These are phyloP conservation scores for Mola mola DNA, from an alignment of 2,113 vertebrate genomes.

Conservation along the genomic window DNA sequence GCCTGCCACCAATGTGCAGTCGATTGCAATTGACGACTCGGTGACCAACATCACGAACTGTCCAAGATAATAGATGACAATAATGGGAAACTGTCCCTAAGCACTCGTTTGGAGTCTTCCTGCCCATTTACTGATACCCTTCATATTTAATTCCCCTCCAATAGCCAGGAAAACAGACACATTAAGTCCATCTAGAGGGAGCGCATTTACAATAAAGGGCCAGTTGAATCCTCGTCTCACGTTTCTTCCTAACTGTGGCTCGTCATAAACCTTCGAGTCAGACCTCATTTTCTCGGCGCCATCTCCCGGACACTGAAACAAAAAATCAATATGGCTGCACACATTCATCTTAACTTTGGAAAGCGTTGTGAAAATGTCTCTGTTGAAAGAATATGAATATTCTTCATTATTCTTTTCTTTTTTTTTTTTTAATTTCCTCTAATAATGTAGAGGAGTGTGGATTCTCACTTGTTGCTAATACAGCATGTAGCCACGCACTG, in stretches of 20 bases:
- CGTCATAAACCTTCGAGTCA: conserved; percentile 82
- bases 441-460: neutral
- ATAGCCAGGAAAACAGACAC: conserved; percentile 80
- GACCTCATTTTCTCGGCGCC: conserved; percentile 83
- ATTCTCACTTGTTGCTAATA: conserved; percentile 45
- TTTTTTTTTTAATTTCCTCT: conserved; percentile 28
- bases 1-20: conserved; percentile 46
- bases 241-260: conserved; percentile 77
- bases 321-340: conserved; percentile 81
- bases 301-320: conserved; percentile 70
- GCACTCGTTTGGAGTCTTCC: conserved; percentile 79
- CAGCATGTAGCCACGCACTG: conserved; percentile 47
- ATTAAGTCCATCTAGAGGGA: conserved; percentile 77
- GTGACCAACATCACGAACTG: conserved; percentile 67
- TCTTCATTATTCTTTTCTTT: conserved; percentile 42
- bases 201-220: conserved; percentile 79
- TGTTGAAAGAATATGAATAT: conserved; percentile 49
- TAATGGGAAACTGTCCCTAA: conserved; percentile 81
- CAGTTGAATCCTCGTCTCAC: conserved; percentile 76
- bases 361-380: conserved; percentile 68
- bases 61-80: conserved; percentile 79
- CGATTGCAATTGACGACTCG: conserved; percentile 65
- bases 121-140: conserved; percentile 79
- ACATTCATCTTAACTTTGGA: conserved; percentile 72
- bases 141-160: conserved; percentile 78